phyloP scores from a whole-genome alignment of 2,113 vertebrate genomes.

The Athene cunicularia region DNA sequence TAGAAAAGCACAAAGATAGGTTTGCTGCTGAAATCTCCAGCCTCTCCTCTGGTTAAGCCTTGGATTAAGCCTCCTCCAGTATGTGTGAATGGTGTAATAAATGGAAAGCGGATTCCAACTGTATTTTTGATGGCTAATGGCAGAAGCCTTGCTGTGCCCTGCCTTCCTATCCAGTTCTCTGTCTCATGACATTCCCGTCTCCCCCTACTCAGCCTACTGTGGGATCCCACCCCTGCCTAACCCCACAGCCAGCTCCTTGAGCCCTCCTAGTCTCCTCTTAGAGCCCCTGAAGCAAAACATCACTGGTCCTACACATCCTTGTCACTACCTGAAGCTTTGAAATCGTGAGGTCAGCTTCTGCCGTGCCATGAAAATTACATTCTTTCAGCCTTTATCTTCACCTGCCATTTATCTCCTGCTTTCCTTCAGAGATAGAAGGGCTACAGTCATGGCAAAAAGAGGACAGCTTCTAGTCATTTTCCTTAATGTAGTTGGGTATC shows the following conservation, averaged over 20 bases:
- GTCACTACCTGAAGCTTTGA: not conserved
- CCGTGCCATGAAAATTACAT: fast-evolving
- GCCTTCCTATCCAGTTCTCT: not conserved
- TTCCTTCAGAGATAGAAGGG: not conserved
- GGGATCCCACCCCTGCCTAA: not conserved
- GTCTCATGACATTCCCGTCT: not conserved
- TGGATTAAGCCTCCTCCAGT: not conserved
- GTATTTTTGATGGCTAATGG: not conserved
- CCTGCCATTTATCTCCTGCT: not conserved
- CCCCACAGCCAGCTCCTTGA: not conserved
- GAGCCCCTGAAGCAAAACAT: not conserved
- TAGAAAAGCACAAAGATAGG: not conserved
- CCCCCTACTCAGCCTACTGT: not conserved
- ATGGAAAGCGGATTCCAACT: not conserved
- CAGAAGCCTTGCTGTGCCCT: not conserved
- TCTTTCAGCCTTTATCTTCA: not conserved
- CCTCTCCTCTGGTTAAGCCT: not conserved
- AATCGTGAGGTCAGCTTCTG: not conserved
- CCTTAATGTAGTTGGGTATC: not conserved
- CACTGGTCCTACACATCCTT: not conserved
- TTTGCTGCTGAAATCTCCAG: not conserved
- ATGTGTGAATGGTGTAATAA: not conserved
- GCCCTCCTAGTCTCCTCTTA: too few relatives aligned
- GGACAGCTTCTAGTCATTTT: not conserved
- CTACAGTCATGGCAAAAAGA: not conserved